Conservation (phyloP, 1,140 invertebrate species). For the Mycetomoellerius zeteki region DNA sequence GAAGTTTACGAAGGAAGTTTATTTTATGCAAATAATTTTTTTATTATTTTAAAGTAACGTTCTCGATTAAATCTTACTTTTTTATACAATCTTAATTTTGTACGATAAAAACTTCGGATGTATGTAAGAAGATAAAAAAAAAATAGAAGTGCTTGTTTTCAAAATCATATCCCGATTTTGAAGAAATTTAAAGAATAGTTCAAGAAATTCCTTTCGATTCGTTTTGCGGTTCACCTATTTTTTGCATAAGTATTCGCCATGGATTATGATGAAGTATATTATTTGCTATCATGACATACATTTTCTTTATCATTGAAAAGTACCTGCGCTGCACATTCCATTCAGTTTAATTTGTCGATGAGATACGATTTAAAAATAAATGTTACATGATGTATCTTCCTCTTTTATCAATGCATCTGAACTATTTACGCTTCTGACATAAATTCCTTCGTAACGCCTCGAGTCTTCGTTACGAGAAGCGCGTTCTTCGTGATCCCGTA, state of each 20-base stretch:
- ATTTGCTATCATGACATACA: slow-evolving; percentile 19
- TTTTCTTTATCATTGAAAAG: slow-evolving; percentile 18
- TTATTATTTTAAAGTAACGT: not conserved
- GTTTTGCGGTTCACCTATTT: slow-evolving; percentile 11
- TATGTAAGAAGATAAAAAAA: not conserved
- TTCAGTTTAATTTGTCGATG: not conserved
- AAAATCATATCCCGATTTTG: not conserved
- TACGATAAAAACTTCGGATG: not conserved
- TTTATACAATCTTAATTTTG: not conserved
- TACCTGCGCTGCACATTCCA: slow-evolving; percentile 4
- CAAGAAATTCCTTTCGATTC: slow-evolving; percentile 10
- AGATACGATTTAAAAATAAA: not conserved
- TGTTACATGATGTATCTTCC: slow-evolving; percentile 21
- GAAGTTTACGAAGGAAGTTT: not conserved
- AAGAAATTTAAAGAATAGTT: not conserved
- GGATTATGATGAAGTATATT: not conserved
- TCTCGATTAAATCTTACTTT: not conserved
- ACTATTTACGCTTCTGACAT: slow-evolving; percentile 16
- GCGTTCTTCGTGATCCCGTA: not conserved
- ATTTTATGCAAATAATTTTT: not conserved
- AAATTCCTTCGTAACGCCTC: slow-evolving; percentile 36
- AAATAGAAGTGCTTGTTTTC: not conserved
- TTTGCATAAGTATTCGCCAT: not conserved
- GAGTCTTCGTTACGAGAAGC: slow-evolving; percentile 3
- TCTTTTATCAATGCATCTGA: not conserved